phyloP scores from a whole-genome alignment of 2,797 vertebrate genomes.

The Amphiprion clarkii region DNA sequence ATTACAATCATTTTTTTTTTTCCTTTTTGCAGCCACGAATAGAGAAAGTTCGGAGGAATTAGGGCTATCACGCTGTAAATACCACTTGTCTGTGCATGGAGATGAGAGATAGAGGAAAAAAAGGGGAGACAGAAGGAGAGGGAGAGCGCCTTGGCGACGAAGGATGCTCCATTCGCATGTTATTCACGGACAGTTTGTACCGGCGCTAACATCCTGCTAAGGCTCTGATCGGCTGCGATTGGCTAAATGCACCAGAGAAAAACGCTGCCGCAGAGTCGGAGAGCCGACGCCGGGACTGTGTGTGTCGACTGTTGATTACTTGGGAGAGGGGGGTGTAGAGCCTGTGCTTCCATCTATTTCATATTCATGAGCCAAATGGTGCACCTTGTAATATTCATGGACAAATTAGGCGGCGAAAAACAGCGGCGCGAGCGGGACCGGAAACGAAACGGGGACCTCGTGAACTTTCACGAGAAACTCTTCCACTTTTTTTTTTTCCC shows the following conservation, averaged over 20 bases:
- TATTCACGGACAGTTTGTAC: slow-evolving; percentile 67
- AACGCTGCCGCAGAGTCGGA: slow-evolving; percentile 63
- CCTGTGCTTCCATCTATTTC: slow-evolving; percentile 80
- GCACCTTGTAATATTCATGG: slow-evolving; percentile 84
- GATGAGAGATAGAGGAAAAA: slow-evolving; percentile 29
- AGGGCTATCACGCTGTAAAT: slow-evolving; percentile 50
- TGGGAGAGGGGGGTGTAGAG: slow-evolving; percentile 53
- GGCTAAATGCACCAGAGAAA: slow-evolving; percentile 66
- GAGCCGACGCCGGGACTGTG: slow-evolving; percentile 56
- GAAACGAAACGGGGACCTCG: slow-evolving; percentile 52
- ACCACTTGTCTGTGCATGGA: slow-evolving; percentile 53
- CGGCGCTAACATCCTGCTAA: slow-evolving; percentile 58
- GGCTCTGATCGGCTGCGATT: slow-evolving; percentile 64
- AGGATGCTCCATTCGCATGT: slow-evolving; percentile 51
- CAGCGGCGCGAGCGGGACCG: slow-evolving; percentile 68
- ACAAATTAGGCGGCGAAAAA: slow-evolving; percentile 81
- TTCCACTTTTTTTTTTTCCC: slow-evolving; percentile 18
- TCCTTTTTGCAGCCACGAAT: slow-evolving; percentile 18
- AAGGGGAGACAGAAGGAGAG: slow-evolving; percentile 28
- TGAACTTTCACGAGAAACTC: slow-evolving; percentile 65
- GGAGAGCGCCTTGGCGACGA: slow-evolving; percentile 39
- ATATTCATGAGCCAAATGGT: slow-evolving; percentile 87
- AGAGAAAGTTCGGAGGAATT: slow-evolving; percentile 52
- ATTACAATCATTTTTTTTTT: slow-evolving; percentile 43
- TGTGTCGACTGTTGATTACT: slow-evolving; percentile 81